A percentile compares a stretch with the other conserved stretches of the same genome.
Conservation (phyloP, 2,113 vertebrate genomes). For the Brachypodius melanocephalos region DNA sequence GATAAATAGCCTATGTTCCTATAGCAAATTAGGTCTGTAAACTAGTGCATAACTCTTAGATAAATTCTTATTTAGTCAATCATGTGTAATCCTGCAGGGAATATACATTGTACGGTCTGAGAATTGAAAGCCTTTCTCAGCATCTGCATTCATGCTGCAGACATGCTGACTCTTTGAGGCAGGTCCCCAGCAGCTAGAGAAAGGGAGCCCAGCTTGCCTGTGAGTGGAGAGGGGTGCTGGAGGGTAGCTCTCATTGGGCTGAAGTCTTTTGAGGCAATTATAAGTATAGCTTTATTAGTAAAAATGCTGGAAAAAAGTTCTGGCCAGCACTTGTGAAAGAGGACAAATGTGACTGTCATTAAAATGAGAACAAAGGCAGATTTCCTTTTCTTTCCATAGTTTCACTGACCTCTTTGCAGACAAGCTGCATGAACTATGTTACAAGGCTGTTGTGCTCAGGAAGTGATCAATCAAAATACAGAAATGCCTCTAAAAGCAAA, state of each 20-base stretch:
- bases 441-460: fast-evolving
- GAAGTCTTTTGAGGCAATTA: not conserved
- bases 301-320: not conserved
- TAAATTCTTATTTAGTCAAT: not conserved
- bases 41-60: not conserved
- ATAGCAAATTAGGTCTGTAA: not conserved
- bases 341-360: not conserved
- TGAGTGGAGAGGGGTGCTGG: not conserved
- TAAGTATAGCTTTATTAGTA: not conserved
- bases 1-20: not conserved
- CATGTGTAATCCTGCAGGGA: not conserved
- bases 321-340: not conserved
- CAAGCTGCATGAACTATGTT: not conserved
- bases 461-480: not conserved
- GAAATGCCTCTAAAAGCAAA: not conserved
- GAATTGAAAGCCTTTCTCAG: not conserved
- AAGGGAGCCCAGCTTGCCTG: not conserved
- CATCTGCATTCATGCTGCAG: not conserved
- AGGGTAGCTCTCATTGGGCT: fast-evolving
- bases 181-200: not conserved
- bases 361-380: not conserved
- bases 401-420: not conserved
- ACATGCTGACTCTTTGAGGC: not conserved
- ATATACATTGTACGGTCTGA: fast-evolving
- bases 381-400: not conserved